Base-by-base conservation (phyloP, 2,113 vertebrate species). In the Aspiorhynchus laticeps region DNA sequence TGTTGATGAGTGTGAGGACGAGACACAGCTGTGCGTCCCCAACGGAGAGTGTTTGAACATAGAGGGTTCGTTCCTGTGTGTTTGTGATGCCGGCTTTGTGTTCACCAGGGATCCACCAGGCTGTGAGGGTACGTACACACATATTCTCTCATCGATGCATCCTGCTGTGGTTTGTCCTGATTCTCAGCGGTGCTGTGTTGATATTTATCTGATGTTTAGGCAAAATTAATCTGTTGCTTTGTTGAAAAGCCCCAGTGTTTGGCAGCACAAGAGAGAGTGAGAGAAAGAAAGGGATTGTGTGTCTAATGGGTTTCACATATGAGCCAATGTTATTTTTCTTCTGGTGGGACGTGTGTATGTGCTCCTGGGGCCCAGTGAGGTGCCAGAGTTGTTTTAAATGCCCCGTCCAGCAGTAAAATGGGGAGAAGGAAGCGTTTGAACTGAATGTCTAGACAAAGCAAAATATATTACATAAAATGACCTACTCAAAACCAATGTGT, bases 21-120 rank as follows among this genome's bases (percentile, higher is more conserved):
- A 94, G 87, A 53, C 95, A 0, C 96, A 97, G 41, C 94, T 96
- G 78, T 99, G 97, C 24, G 93, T 92, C 12, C 95, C 96, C 19
- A 94, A 97, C 0, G 97, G 97, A 5, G 93, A 95, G n/a, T 99
- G 98, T 92, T 91, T 97, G 0, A 99, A 99, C 94, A 96, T 95
- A 0, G 95, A 95, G 0, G 97, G 97, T 1, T 98, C 96, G 76
- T 99, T 97, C 90, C 88, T 94, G 65, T 99, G 98, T 87, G 85
- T 96, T 53, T 99, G 98, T 31, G 95, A 97, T 43, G 94, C 89
- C 15, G 98, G 98, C 46, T 99, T 98, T 89, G 91, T 94, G 0
- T 88, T 94, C 85, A 96, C 95, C 88, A 24, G 92, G 26, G 92
- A 95, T 85, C 92, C 95, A 9, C 93, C 88, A 3, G 93, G 91